Evolutionary conservation across 2,888 invertebrate species (phyloP), one percentile per base, ranked within the genome.

Genomic region (Calliphora vomitoria): DNA sequence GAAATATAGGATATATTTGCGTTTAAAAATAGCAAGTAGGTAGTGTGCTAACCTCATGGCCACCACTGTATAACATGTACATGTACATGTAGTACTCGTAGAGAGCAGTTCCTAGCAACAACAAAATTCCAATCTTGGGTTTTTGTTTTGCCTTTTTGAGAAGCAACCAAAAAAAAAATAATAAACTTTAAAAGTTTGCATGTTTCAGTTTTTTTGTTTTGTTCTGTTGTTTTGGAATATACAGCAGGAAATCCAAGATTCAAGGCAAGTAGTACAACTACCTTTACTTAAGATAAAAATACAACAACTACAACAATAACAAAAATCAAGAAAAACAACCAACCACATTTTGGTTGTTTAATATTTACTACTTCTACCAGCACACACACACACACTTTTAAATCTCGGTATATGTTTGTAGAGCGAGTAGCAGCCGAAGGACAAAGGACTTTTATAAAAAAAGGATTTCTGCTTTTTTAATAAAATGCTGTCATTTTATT

Each of bases 111-210:
- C 41, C 18, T 64, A 55, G 47, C 72, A 81, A 44, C 68, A 82
- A 55, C 68, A 87, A 83, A 69, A 25, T 31, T 83, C 50, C 58
- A 71, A 62, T 71, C 69, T 78, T 44, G 35, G 5, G 71, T 62
- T 76, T 71, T 76, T 18, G n/a, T 53, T 58, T 76, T 76, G 38
- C 11, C 50, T 71, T 11, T 69, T 60, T 20, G 44, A 10, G 11
- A 44, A 44, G 2, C 20, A 13, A 18, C 6, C 10, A 44, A 6
- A 18, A 11, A 41, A 72, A 3, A 41, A 68, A 81, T n/a, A n/a
- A n/a, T n/a, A 68, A 89, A 88, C 72, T 88, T 87, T 80, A 74
- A 87, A 89, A 89, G 88, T 89, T 89, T 89, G 88, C 88, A 79
- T 89, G 88, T 88, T 84, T 84, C 74, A 74, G 66, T 69, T 78